Evolutionary conservation across 2,888 invertebrate species (phyloP), one percentile per base, ranked within the genome.

Genomic region (Nezara viridula): DNA sequence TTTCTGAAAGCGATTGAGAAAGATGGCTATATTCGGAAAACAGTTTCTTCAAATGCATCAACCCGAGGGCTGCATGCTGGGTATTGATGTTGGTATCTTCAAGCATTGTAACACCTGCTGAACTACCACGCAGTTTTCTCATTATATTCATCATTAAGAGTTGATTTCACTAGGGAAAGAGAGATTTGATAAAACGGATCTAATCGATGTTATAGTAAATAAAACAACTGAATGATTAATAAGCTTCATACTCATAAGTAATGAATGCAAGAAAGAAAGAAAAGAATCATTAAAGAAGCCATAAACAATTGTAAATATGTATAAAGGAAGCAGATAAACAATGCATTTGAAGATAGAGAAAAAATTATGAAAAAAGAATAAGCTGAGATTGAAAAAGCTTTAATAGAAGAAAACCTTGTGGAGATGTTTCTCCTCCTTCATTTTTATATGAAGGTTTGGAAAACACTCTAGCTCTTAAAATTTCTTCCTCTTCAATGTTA

Each of bases 21-120:
- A 98, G 97, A 93, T 98, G 98, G 55, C 97, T 96, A 92, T 98
- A 98, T 93, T 99, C 99, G 88, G 97, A 96, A 93, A 99, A 99
- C 66, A 99, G 94, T 93, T 99, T 99, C 92, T 98, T 97, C 87
- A 99, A 95, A 92, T 99, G 99, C 96, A 98, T 98, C 89, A 99
- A 95, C 60, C 98, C 98, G 90, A 99, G 95, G 92, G 98, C 97
- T 89, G 97, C 95, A 92, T 97, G 97, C 90, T 96, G 95, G 86
- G 96, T 95, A 89, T 95, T 94, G 91, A 95, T 94, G 73, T 95
- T 93, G 44, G 94, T 94, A 91, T 94, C 94, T 47, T 95, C 95
- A 55, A 94, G 93, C 91, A 94, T 94, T 90, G 93, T 92, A 88
- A 94, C 92, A 90, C 94, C 93, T 91, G 93, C 93, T 88, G 94